These are phyloP conservation scores for Nomada fucata DNA, from an alignment of 2,888 invertebrate species.

Conservation along the genomic window DNA sequence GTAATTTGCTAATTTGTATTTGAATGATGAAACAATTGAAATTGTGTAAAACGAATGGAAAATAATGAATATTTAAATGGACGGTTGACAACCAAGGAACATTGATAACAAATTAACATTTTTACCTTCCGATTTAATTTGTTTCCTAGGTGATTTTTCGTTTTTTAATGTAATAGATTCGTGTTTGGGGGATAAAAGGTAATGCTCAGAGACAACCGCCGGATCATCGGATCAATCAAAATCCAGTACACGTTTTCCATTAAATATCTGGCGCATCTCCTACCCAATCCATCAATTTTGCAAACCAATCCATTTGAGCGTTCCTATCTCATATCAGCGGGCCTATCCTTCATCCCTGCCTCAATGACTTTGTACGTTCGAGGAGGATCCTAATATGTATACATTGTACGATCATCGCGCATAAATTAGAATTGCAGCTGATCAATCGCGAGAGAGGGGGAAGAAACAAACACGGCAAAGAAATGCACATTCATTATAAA, in stretches of 20 bases:
- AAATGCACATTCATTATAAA: too few relatives aligned
- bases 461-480: too few relatives aligned
- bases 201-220: background rate
- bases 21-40: too few relatives aligned
- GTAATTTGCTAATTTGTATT: too few relatives aligned
- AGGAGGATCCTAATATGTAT: background rate
- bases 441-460: too few relatives aligned
- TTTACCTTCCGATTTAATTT: background rate
- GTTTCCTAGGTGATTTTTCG: background rate
- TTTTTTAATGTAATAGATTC: background rate
- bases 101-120: too few relatives aligned
- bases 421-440: too few relatives aligned
- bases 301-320: background rate
- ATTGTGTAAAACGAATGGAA: too few relatives aligned
- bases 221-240: background rate
- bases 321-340: background rate
- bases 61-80: too few relatives aligned
- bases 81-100: too few relatives aligned
- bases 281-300: slow-evolving; percentile 18
- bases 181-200: background rate
- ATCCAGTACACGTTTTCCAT: slow-evolving; percentile 2
- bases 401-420: too few relatives aligned
- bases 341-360: background rate
- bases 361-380: background rate
- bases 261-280: background rate